Conservation (phyloP, 2,113 vertebrate genomes). For the Pangasianodon hypophthalmus region DNA sequence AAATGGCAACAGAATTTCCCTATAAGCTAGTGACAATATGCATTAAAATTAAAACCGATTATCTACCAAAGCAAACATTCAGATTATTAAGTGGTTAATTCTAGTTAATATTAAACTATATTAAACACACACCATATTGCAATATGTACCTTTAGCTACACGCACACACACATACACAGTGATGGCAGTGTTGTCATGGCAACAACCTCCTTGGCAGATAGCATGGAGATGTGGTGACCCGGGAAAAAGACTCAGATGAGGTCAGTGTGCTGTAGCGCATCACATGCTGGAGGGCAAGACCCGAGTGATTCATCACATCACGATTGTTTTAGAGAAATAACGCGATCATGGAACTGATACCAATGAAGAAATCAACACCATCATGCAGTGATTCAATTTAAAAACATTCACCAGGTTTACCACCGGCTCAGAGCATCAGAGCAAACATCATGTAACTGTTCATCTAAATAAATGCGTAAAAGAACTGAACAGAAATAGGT, state of each 20-base stretch:
- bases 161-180: not conserved
- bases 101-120: not conserved
- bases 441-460: not conserved
- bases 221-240: not conserved
- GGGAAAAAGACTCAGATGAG: not conserved
- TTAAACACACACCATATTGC: not conserved
- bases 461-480: not conserved
- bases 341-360: not conserved
- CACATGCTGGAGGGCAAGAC: not conserved
- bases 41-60: no score
- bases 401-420: not conserved
- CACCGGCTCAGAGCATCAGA: not conserved
- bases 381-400: not conserved
- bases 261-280: not conserved
- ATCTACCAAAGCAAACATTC: not conserved
- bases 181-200: constrained; percentile 7
- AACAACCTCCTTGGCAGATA: not conserved
- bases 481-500: not conserved
- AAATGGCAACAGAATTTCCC: not conserved
- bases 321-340: not conserved
- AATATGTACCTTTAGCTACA: not conserved
- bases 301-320: not conserved
- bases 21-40: not conserved
- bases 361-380: not conserved
- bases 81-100: not conserved